phyloP scores from a whole-genome alignment of 2,113 vertebrate genomes.

The Panurus biarmicus region DNA sequence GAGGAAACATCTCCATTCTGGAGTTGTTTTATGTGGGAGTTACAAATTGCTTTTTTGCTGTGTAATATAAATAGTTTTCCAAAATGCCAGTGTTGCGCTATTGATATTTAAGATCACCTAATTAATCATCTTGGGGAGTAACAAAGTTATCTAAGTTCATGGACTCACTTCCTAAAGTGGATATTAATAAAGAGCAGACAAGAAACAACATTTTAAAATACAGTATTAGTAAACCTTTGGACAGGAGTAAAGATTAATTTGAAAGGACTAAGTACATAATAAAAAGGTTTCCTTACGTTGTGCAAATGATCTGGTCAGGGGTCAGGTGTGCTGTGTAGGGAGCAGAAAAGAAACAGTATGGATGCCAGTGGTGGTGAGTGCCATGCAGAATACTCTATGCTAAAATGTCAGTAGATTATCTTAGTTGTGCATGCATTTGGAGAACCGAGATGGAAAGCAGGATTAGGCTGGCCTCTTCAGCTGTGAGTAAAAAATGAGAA shows the following conservation, averaged over 20 bases:
- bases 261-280: not conserved
- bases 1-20: conserved; percentile 51
- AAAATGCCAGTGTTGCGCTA: conserved; percentile 49
- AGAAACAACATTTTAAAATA: not conserved
- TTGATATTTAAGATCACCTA: conserved; percentile 65
- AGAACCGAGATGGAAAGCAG: not conserved
- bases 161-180: conserved; percentile 35
- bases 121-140: conserved; percentile 67
- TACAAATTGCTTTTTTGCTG: conserved; percentile 52
- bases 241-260: not conserved
- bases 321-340: not conserved
- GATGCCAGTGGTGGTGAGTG: not conserved
- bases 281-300: not conserved
- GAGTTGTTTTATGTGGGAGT: conserved; percentile 4
- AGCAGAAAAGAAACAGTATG: not conserved
- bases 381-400: not conserved
- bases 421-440: not conserved
- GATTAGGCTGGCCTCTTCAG: not conserved
- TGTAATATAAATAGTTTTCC: conserved; percentile 56
- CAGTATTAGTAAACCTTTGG: not conserved
- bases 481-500: not conserved
- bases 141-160: conserved; percentile 56
- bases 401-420: not conserved
- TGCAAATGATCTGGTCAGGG: not conserved
- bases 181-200: conserved; percentile 38